Base-by-base conservation (phyloP, 2,113 vertebrate species). In the Brachionichthys hirsutus region DNA sequence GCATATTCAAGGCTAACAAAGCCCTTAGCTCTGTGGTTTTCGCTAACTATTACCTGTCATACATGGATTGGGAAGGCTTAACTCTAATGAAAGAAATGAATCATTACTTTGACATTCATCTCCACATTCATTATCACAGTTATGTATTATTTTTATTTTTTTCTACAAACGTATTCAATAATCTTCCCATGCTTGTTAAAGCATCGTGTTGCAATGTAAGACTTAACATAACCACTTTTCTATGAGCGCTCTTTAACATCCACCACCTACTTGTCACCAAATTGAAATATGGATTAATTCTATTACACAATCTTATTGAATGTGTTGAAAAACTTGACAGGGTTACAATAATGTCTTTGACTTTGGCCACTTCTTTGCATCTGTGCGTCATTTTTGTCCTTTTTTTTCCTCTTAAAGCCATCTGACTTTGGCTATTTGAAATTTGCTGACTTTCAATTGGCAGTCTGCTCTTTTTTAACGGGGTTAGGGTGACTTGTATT, bases 1-100 rank as follows among this genome's bases (percentile, higher is more conserved):
- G 76, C 46, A 66, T 67, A 73, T 81, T 78, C 73, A 66, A 75
- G 64, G 67, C 75, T 76, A 84, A 78, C 65, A 76, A 75, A 38
- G 42, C 67, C 70, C 60, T 80, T 49, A 52, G 62, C 13, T 60
- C 50, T 56, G 56, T 47, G 54, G 36, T 58, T 58, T 58, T 24
- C n/a, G 20, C 52, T 54, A 65, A 36, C 48, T 58, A 61, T 58
- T 54, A 50, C 38, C 60, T 67, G 62, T 81, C 62, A 61, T 38
- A 75, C 70, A 61, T 13, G 30, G 51, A 48, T 68, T 56, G 45
- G 13, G 24, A 22, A 44, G 24, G 18, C 20, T 73, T 71, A 46
- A 56, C 22, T 57, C 40, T 52, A 54, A 45, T 47, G 34, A 62
- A 61, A 68, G 42, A 60, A 59, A 68, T 50, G 12, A 59, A 68